phyloP scores from a whole-genome alignment of 2,888 invertebrate genomes.

The Invenusta paracnida region DNA sequence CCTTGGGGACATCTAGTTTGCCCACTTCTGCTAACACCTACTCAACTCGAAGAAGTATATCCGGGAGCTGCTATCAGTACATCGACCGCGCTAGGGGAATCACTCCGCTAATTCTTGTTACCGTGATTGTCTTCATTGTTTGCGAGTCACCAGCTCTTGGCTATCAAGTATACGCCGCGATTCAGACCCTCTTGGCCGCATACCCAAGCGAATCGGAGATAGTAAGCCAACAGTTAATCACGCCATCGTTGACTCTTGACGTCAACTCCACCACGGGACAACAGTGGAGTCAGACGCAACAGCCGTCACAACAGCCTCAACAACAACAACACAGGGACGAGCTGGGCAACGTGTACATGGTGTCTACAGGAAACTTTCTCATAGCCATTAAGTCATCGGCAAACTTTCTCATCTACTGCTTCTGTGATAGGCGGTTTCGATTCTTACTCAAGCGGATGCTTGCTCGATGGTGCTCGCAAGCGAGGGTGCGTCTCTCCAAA shows the following conservation, averaged over 20 bases:
- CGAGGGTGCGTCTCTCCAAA: background rate
- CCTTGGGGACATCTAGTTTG: background rate
- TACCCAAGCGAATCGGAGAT: background rate
- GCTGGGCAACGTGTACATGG: background rate
- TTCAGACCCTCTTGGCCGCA: background rate
- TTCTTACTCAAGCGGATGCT: background rate
- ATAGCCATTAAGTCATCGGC: background rate
- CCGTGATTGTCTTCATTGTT: background rate
- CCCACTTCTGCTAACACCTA: background rate
- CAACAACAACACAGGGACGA: too few relatives aligned
- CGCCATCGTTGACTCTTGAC: background rate
- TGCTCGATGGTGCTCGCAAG: background rate
- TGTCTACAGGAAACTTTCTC: background rate
- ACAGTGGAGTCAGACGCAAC: background rate
- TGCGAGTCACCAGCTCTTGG: background rate
- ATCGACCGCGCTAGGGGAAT: background rate
- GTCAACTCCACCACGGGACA: background rate
- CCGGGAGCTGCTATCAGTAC: background rate
- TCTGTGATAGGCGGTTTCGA: background rate
- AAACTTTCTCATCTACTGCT: background rate
- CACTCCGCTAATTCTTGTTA: background rate
- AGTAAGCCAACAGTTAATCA: too few relatives aligned
- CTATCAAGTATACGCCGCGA: background rate
- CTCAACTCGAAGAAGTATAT: background rate
- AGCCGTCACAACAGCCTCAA: too few relatives aligned